Conservation (phyloP, 2,888 invertebrate species). For the Drosophila recens region DNA sequence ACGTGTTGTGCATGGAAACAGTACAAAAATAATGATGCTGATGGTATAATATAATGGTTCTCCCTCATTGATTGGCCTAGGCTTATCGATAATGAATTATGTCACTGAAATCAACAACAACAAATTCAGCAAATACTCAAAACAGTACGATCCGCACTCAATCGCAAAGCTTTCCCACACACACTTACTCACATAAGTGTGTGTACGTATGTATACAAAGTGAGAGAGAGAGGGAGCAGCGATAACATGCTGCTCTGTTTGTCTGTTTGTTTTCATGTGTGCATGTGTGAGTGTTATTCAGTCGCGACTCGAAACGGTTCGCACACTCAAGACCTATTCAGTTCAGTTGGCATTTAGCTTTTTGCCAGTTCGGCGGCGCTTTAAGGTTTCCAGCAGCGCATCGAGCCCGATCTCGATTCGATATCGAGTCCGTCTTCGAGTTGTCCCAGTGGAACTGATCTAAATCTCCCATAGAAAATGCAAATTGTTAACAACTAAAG, state of each 20-base stretch:
- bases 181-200: not conserved
- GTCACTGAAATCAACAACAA: slow-evolving; percentile 30
- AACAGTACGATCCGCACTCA: slow-evolving; percentile 46
- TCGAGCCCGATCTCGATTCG: slow-evolving; percentile 15
- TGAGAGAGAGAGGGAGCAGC: slow-evolving; percentile 39
- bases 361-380: slow-evolving; percentile 71
- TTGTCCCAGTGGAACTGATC: slow-evolving; percentile 16
- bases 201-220: slow-evolving; percentile 7
- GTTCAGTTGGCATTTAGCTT: slow-evolving; percentile 73
- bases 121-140: slow-evolving; percentile 37
- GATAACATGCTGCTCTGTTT: slow-evolving; percentile 54
- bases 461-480: slow-evolving; percentile 20
- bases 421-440: not conserved
- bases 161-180: slow-evolving; percentile 37
- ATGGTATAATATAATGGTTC: not conserved
- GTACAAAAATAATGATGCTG: slow-evolving; percentile 16
- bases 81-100: slow-evolving; percentile 48
- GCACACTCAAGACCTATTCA: slow-evolving; percentile 50
- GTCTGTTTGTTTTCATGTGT: slow-evolving; percentile 13
- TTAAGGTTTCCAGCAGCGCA: slow-evolving; percentile 30
- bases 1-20: slow-evolving; percentile 25
- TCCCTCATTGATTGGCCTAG: slow-evolving; percentile 20
- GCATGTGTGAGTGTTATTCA: slow-evolving; percentile 29
- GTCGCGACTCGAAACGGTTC: slow-evolving; percentile 54
- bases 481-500: slow-evolving; percentile 22